phyloP scores from a whole-genome alignment of 1,140 invertebrate genomes.

The Lepidurus arcticus region DNA sequence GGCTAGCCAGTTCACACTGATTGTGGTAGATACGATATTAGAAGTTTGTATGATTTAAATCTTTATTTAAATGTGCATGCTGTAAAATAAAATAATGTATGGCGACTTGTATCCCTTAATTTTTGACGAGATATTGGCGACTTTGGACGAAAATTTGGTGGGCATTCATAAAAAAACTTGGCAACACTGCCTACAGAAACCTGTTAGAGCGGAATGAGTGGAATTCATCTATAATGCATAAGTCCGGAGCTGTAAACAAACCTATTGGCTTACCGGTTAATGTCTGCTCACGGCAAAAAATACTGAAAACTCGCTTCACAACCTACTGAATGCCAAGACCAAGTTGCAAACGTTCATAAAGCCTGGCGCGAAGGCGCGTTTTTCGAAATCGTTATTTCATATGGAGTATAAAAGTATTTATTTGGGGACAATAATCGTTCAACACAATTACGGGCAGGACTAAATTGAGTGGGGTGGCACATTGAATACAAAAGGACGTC shows the following conservation, averaged over 20 bases:
- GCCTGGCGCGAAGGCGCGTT: too few species aligned
- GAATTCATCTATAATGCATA: background rate
- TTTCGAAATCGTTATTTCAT: too few species aligned
- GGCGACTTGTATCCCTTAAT: too few species aligned
- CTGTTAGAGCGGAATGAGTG: background rate
- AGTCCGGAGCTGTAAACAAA: background rate
- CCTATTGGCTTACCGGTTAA: background rate
- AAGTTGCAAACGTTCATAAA: too few species aligned
- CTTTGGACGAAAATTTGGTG: too few species aligned
- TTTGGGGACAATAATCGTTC: conserved; percentile 1
- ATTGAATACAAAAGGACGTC: background rate
- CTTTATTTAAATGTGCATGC: too few species aligned
- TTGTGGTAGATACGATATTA: too few species aligned
- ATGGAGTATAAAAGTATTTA: background rate
- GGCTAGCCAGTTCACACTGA: too few species aligned
- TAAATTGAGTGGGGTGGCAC: conserved; percentile 14
- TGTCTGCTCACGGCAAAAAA: background rate
- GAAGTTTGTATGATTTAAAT: too few species aligned
- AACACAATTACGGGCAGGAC: conserved; percentile 16
- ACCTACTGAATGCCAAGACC: background rate
- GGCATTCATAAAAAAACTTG: too few species aligned
- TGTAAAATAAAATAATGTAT: too few species aligned
- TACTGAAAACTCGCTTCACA: background rate
- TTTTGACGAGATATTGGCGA: too few species aligned
- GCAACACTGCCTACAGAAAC: background rate